These are phyloP conservation scores for Folsomia candida DNA, from an alignment of 2,888 invertebrate genomes.

Conservation along the genomic window DNA sequence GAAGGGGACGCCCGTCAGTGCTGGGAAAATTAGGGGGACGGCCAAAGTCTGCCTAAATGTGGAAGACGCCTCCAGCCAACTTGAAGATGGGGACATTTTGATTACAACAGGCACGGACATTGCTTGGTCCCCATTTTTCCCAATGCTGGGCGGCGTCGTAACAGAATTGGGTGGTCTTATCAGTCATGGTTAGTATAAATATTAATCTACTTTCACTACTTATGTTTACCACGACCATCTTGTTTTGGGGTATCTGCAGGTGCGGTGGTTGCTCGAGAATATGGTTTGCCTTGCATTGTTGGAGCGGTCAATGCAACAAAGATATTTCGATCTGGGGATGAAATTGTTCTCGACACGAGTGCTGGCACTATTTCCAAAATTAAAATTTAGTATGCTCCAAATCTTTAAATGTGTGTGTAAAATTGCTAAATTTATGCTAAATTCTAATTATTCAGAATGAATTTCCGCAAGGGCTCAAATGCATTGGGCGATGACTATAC, in stretches of 20 bases:
- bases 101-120: slow-evolving; percentile 76
- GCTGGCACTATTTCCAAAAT: slow-evolving; percentile 49
- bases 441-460: no score
- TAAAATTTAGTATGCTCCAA: no score
- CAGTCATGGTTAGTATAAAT: slow-evolving; percentile 80
- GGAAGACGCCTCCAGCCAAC: slow-evolving; percentile 37
- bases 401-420: no score
- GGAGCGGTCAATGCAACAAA: slow-evolving; percentile 68
- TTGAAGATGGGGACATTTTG: slow-evolving; percentile 66
- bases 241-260: no score
- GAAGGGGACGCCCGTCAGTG: slow-evolving; percentile 45
- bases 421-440: no score
- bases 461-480: no score
- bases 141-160: slow-evolving; percentile 70
- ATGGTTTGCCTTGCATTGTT: slow-evolving; percentile 80
- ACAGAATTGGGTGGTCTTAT: slow-evolving; percentile 80
- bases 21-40: slow-evolving; percentile 42
- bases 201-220: no score
- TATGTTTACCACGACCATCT: no score
- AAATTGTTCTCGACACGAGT: slow-evolving; percentile 48
- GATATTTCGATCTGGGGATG: slow-evolving; percentile 61
- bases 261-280: slow-evolving; percentile 79
- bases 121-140: slow-evolving; percentile 83
- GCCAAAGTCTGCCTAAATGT: slow-evolving; percentile 47
- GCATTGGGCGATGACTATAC: no score